Evolutionary conservation across 2,113 vertebrate genomes (phyloP).

Genomic region (Pogonocichla stellata): DNA sequence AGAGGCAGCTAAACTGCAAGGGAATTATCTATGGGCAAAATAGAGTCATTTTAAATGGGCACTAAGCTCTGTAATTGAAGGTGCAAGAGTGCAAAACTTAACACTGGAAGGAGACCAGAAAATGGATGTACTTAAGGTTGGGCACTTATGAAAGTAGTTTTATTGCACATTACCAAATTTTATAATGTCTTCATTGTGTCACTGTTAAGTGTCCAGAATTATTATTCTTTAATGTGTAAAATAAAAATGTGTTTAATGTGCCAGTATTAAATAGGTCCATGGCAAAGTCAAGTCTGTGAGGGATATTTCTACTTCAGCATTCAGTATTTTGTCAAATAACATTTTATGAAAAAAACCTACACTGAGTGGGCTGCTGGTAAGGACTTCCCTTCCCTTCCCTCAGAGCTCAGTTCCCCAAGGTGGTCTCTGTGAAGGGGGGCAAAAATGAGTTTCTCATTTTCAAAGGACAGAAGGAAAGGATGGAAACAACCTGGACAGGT

Average conservation of each 20-base stretch:
- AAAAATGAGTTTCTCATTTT: not conserved
- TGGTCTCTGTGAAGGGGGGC: not conserved
- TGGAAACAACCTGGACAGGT: not conserved
- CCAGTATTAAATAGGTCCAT: not conserved
- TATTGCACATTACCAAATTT: constrained; percentile 14
- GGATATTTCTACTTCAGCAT: not conserved
- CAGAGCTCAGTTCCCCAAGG: not conserved
- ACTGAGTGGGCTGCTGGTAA: not conserved
- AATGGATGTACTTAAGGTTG: not conserved
- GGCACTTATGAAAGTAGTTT: not conserved
- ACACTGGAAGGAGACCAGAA: not conserved
- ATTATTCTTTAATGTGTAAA: constrained; percentile 20
- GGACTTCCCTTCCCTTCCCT: not conserved
- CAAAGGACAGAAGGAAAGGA: not conserved
- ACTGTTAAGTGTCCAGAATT: constrained; percentile 13
- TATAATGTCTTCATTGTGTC: constrained; percentile 15
- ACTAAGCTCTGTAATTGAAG: not conserved
- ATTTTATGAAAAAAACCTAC: not conserved
- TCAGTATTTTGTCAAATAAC: not conserved
- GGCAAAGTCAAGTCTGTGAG: not conserved
- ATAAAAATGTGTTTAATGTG: constrained; percentile 19
- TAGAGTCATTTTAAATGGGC: not conserved
- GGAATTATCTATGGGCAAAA: not conserved
- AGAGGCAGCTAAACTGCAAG: not conserved
- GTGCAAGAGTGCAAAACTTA: not conserved